Conservation (phyloP, 2,797 vertebrate genomes). For the Nannoperca australis region DNA sequence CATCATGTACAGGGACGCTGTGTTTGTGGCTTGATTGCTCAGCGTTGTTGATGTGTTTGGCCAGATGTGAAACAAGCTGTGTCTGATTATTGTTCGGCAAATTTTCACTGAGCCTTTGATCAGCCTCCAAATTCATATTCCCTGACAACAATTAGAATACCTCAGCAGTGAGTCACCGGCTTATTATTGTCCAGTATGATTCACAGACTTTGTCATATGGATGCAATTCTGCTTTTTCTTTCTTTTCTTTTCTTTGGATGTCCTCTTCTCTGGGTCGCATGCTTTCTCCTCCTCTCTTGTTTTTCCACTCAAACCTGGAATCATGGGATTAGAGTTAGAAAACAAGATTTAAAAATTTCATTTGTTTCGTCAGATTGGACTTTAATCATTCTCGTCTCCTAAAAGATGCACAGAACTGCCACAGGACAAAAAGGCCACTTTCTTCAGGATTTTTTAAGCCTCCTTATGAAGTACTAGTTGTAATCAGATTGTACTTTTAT, state of each 20-base stretch:
- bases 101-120: constrained; percentile 44
- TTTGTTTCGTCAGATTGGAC: constrained; percentile 9
- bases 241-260: background rate
- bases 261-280: constrained; percentile 29
- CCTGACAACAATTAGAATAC: constrained; percentile 63
- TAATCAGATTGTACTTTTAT: background rate
- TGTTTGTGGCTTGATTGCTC: constrained; percentile 5
- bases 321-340: constrained; percentile 3
- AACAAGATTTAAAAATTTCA: background rate
- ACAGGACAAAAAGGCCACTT: constrained; percentile 15
- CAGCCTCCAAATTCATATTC: constrained; percentile 35
- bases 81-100: constrained; percentile 14
- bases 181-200: constrained; percentile 48
- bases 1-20: background rate
- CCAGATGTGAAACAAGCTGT: constrained; percentile 47
- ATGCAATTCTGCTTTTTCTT: constrained; percentile 30
- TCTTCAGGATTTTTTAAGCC: background rate
- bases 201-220: constrained; percentile 45
- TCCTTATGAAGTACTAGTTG: background rate
- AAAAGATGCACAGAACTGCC: background rate
- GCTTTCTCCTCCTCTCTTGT: constrained; percentile 16
- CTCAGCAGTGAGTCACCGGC: constrained; percentile 65
- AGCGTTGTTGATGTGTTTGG: constrained; percentile 22
- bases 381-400: constrained; percentile 6
- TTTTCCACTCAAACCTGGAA: constrained; percentile 35